These are phyloP conservation scores for Hylaeus volcanicus DNA, from an alignment of 1,140 invertebrate species.

Conservation along the genomic window DNA sequence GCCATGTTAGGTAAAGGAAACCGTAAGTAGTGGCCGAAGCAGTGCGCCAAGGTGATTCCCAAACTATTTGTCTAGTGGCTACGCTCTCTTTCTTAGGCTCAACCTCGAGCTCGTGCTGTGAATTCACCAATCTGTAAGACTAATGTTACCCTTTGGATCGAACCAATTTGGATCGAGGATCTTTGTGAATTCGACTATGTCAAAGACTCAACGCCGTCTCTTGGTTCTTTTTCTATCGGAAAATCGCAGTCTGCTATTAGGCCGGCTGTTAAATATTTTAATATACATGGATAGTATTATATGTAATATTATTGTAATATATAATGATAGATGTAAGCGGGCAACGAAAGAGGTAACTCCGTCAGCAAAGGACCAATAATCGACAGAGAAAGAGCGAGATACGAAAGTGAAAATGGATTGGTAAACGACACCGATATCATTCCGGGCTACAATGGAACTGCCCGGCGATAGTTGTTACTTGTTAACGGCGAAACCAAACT, in stretches of 20 bases:
- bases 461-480: constrained; percentile 62
- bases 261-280: constrained; percentile 75
- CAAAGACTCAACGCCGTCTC: constrained; percentile 45
- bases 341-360: constrained; percentile 55
- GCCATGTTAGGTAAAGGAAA: constrained; percentile 60
- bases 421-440: constrained; percentile 20
- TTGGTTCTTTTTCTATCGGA: constrained; percentile 71
- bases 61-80: not conserved
- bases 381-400: constrained; percentile 17
- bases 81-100: constrained; percentile 33
- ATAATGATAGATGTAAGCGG: constrained; percentile 69
- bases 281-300: constrained; percentile 80
- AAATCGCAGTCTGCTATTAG: constrained; percentile 48
- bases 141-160: constrained; percentile 60
- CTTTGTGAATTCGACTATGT: constrained; percentile 33
- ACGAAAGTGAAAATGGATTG: constrained; percentile 11
- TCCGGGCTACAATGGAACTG: constrained; percentile 34
- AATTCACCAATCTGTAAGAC: constrained; percentile 61
- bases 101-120: constrained; percentile 52
- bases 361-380: constrained; percentile 68
- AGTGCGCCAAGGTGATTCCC: not conserved
- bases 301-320: constrained; percentile 81
- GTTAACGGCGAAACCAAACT: constrained; percentile 69
- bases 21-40: constrained; percentile 40
- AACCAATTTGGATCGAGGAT: constrained; percentile 29